Evolutionary conservation across 2,113 vertebrate genomes (phyloP).

Genomic region (Phrynocephalus versicolor): DNA sequence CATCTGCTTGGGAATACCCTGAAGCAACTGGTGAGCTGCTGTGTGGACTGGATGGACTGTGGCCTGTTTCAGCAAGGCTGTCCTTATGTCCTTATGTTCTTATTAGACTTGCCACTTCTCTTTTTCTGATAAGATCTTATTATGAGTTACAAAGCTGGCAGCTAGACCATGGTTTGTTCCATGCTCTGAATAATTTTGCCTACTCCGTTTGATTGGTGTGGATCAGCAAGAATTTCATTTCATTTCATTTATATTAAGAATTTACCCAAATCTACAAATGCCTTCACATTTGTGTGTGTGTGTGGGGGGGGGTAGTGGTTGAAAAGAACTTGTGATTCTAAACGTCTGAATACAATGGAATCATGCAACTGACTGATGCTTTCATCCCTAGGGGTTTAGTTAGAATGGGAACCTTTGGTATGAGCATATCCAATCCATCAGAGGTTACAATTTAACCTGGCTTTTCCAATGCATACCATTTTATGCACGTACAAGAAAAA

Average conservation of each 20-base stretch:
- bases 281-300: not conserved
- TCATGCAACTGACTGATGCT: not conserved
- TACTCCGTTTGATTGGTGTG: not conserved
- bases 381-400: not conserved
- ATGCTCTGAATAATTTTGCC: not conserved
- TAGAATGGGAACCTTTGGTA: not conserved
- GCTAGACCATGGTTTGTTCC: not conserved
- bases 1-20: too few relatives aligned
- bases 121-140: too few relatives aligned
- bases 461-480: not conserved
- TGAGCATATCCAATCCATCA: not conserved
- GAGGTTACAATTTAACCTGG: not conserved
- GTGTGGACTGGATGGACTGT: too few relatives aligned
- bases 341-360: not conserved
- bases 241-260: not conserved
- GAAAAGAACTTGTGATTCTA: not conserved
- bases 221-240: not conserved
- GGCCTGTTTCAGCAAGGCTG: too few relatives aligned
- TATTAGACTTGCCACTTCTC: too few relatives aligned
- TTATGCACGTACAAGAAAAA: conserved; percentile 8
- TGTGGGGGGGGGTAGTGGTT: too few relatives aligned
- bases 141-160: too few relatives aligned
- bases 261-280: not conserved
- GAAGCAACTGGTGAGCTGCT: too few relatives aligned
- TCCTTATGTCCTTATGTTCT: too few relatives aligned